Evolutionary conservation across 1,140 invertebrate species (phyloP), one percentile per base, ranked within the genome.

Genomic region (Proales similis): DNA sequence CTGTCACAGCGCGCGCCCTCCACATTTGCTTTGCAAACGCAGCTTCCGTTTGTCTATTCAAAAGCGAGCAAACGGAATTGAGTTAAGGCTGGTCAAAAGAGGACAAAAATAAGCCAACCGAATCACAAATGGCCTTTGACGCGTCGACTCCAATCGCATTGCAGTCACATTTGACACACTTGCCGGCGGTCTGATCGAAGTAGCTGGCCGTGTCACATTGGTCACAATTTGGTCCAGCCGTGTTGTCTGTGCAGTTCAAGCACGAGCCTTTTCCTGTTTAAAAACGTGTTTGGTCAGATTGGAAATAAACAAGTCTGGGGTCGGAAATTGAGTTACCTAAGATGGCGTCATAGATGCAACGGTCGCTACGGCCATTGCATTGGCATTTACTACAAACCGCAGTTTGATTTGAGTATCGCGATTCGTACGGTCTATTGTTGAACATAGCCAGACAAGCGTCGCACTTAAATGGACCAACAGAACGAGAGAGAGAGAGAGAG

Each of bases 111-210:
- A n/a, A n/a, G n/a, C 3, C 93, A 92, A 19, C 90, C 85, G 64
- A 87, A 89, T 75, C 94, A 99, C 66, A 90, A 85, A 63, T 89
- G 84, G 73, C 94, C 98, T 64, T 86, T 86, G 66, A 83, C 82
- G 22, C 91, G 90, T 17, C 86, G 86, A 93, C 85, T 29, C 94
- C 93, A 70, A 95, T 95, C 1, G 86, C 86, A 11, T 87, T 91
- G 71, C 91, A 96, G 49, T 88, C 77, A 72, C 91, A 96, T 1
- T 83, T 83, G 68, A 86, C 85, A 72, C 92, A 96, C 14, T 83
- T 87, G 3, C 72, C 68, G 9, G 30, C 32, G 0, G 2, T 36
- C 20, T 65, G 48, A 33, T 67, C 47, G 5, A 91, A 92, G 68
- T 48, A 48, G 38, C 30, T 39, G 45, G 24, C 26, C 57, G 60